Conservation (phyloP, 2,113 vertebrate genomes). For the Acinonyx jubatus region DNA sequence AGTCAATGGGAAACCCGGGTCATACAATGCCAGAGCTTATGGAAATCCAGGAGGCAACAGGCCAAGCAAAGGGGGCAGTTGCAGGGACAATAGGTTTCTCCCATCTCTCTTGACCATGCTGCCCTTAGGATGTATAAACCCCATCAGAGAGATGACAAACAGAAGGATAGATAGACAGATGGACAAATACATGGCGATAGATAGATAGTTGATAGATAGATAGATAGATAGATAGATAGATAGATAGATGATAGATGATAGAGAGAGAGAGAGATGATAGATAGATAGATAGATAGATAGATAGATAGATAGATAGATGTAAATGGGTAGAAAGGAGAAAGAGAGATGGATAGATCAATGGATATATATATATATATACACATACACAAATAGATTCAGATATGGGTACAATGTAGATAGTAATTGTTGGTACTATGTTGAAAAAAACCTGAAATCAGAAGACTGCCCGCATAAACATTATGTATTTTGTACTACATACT, state of each 20-base stretch:
- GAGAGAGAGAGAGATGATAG: too few species aligned
- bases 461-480: background rate
- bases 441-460: background rate
- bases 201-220: too few species aligned
- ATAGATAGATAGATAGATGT: background rate
- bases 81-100: too few species aligned
- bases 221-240: too few species aligned
- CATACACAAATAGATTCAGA: background rate
- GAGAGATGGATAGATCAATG: background rate
- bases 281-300: too few species aligned
- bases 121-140: background rate
- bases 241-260: background rate
- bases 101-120: background rate
- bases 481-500: background rate
- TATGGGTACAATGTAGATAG: background rate
- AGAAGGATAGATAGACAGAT: background rate
- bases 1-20: background rate
- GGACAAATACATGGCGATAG: background rate
- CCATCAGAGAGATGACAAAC: background rate
- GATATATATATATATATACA: too few species aligned
- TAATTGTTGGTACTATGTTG: background rate
- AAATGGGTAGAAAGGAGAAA: background rate
- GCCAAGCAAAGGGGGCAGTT: too few species aligned
- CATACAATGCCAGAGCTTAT: accelerated
- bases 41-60: too few species aligned